Evolutionary conservation across 2,888 invertebrate genomes (phyloP).

Genomic region (Coleophora flavipennella): DNA sequence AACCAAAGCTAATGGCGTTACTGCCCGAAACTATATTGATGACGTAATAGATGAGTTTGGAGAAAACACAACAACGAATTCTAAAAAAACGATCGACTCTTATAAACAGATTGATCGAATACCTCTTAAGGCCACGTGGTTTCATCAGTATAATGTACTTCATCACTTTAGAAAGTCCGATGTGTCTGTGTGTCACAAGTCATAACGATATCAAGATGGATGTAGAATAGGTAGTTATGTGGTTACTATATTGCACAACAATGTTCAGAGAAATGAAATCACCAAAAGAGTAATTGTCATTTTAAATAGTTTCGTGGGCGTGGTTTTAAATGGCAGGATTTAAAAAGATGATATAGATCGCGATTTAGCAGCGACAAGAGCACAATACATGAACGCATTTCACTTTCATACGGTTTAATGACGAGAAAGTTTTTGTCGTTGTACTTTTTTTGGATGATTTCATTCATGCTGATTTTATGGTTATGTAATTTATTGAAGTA

Average conservation of each 20-base stretch:
- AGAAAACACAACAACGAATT: slow-evolving; percentile 3
- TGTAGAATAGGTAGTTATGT: no score
- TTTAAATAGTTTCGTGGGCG: slow-evolving; percentile 37
- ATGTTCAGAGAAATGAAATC: not conserved
- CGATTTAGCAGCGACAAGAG: slow-evolving; percentile 59
- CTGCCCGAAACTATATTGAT: slow-evolving; percentile 35
- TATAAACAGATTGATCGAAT: no score
- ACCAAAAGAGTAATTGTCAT: not conserved
- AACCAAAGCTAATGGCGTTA: slow-evolving; percentile 39
- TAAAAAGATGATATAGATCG: slow-evolving; percentile 53
- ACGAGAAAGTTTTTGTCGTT: slow-evolving; percentile 41
- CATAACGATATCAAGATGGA: no score
- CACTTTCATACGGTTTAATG: slow-evolving; percentile 64
- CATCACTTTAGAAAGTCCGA: no score
- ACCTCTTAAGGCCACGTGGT: no score
- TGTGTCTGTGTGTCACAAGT: no score
- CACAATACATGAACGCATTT: slow-evolving; percentile 47
- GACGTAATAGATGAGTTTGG: slow-evolving; percentile 34
- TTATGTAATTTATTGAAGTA: not conserved
- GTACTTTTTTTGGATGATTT: slow-evolving; percentile 30
- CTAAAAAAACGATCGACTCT: no score
- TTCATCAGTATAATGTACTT: no score
- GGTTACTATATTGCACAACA: no score
- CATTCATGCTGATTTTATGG: slow-evolving; percentile 28
- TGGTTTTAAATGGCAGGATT: slow-evolving; percentile 45